A percentile compares a stretch with the other conserved stretches of the same genome.
Conservation (phyloP, 2,113 vertebrate genomes). For the Trogon melanurus region DNA sequence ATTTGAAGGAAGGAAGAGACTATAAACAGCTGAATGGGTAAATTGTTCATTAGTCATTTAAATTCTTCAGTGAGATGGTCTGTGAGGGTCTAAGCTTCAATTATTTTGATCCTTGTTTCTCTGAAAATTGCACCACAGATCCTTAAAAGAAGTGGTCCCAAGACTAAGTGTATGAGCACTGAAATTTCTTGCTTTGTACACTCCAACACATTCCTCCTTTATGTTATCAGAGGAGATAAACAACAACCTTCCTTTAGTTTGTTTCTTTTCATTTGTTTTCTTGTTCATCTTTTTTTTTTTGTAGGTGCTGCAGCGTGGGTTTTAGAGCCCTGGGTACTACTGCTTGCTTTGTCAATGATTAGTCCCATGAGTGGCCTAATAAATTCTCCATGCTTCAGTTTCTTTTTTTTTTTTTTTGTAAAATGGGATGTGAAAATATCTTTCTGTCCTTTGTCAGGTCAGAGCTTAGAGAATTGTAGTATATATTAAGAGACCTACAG, state of each 20-base stretch:
- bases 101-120: not conserved
- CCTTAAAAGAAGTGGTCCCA: not conserved
- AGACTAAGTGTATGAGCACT: not conserved
- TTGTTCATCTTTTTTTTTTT: not conserved
- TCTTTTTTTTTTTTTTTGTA: not conserved
- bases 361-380: not conserved
- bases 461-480: not conserved
- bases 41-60: not conserved
- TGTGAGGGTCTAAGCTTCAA: not conserved
- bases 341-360: not conserved
- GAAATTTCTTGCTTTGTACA: not conserved
- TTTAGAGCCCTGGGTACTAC: not conserved
- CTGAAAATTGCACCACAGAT: not conserved
- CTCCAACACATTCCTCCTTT: not conserved
- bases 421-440: not conserved
- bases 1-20: not conserved
- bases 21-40: not conserved
- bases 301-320: not conserved
- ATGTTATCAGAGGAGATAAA: not conserved
- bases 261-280: not conserved
- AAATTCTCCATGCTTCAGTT: not conserved
- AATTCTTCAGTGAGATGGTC: not conserved
- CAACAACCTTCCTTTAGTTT: not conserved
- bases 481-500: not conserved
- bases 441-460: not conserved